Evolutionary conservation across 2,797 vertebrate species (phyloP), one percentile per base, ranked within the genome.

Genomic region (Gallirallus australis): DNA sequence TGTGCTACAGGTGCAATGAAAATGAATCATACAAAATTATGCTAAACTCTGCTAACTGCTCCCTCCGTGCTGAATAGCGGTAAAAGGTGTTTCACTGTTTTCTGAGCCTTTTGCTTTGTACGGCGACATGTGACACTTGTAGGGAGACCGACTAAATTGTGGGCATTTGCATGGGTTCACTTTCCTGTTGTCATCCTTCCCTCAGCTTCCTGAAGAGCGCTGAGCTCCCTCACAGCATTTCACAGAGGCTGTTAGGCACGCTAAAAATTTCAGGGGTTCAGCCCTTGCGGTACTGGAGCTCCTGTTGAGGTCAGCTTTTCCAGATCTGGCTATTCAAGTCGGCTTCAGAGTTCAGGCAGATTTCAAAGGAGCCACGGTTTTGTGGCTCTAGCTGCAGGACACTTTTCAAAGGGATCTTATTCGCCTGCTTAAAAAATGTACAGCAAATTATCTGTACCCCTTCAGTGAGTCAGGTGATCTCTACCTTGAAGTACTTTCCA

Each of bases 51-150:
- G 68, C 73, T 82, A 53, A 93, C 70, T 93, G 72, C 35, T 97
- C 71, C 80, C 77, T 93, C 86, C 70, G 12, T 60, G 60, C 73
- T 73, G 56, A 90, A 54, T 8, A 71, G 60, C 70, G 75, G 47
- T 77, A 47, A 92, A 86, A 96, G 81, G 70, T 86, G 71, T 92
- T 95, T 82, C 83, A 64, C 81, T 89, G 37, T 79, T 92, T 90
- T 66, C 71, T 82, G 54, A 68, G 80, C 27, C 18, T 89, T 71
- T 65, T 66, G 18, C 68, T 85, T 85, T 82, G 1, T 35, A 27
- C 15, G 35, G 42, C 18, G 50, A 15, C 3, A 0, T 9, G 17
- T 71, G 56, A 80, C 73, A 66, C 53, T 80, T 80, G 15, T 13
- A 45, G 45, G 60, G 48, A 93, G 47, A 63, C 50, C 60, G 66